Evolutionary conservation across 53 echinoderm and acorn worm genomes (phyloP).

Genomic region (Henricia sp.): DNA sequence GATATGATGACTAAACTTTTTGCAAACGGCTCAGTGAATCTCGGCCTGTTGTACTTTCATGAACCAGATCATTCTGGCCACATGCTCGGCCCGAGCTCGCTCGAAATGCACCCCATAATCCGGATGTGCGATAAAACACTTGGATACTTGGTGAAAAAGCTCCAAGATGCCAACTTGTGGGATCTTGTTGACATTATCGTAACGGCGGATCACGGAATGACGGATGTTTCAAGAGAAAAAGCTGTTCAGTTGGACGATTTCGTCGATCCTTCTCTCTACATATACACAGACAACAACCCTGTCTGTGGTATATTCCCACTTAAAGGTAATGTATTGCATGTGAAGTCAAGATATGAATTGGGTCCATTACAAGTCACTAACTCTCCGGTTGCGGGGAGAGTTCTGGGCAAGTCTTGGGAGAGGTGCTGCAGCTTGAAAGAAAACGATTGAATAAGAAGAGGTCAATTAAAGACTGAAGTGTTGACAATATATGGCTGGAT

Average conservation of each 20-base stretch:
- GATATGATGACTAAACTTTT: slow-evolving; percentile 77
- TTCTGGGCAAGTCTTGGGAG: no score
- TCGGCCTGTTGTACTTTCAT: slow-evolving; percentile 87
- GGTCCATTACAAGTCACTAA: no score
- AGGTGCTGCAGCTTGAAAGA: no score
- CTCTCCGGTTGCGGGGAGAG: no score
- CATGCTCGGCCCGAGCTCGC: slow-evolving; percentile 74
- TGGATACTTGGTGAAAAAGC: slow-evolving; percentile 72
- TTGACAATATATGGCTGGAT: no score
- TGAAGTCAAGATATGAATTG: no score
- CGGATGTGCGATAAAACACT: slow-evolving; percentile 70
- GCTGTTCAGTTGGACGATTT: slow-evolving; percentile 69
- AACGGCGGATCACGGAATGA: slow-evolving; percentile 92
- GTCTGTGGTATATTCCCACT: slow-evolving; percentile 82
- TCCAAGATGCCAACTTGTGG: slow-evolving; percentile 63
- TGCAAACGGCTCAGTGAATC: slow-evolving; percentile 67
- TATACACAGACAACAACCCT: slow-evolving; percentile 71
- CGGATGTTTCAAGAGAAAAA: slow-evolving; percentile 34
- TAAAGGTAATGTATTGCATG: slow-evolving; percentile 73
- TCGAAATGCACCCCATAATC: slow-evolving; percentile 49
- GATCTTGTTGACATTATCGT: slow-evolving; percentile 77
- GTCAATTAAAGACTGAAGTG: no score
- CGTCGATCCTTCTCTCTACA: slow-evolving; percentile 62
- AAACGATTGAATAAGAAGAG: no score
- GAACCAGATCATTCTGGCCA: slow-evolving; percentile 97